phyloP scores from a whole-genome alignment of 2,113 vertebrate genomes.

The Micromys minutus region DNA sequence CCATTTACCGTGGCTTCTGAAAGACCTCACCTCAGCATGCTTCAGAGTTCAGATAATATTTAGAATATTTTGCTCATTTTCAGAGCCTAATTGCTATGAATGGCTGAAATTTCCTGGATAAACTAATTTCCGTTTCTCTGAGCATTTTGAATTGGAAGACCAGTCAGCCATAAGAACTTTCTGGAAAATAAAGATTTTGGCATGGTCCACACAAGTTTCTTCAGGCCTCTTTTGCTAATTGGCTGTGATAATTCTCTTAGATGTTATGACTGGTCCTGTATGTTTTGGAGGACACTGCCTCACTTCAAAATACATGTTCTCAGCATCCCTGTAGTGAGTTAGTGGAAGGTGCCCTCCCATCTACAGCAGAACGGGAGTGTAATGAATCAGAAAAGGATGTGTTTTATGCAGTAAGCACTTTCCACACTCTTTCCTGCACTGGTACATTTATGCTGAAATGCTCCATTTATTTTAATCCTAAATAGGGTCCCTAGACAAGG shows the following conservation, averaged over 20 bases:
- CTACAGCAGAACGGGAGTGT: slow-evolving; percentile 74
- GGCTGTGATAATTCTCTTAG: background rate
- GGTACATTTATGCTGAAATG: slow-evolving; percentile 81
- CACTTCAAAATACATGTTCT: slow-evolving; percentile 41
- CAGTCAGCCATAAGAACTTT: background rate
- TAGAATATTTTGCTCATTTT: background rate
- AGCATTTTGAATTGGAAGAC: background rate
- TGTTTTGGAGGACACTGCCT: background rate
- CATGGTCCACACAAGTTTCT: background rate
- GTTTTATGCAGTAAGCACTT: slow-evolving; percentile 81
- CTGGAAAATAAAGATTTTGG: background rate
- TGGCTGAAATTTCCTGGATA: background rate
- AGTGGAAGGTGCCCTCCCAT: slow-evolving; percentile 75
- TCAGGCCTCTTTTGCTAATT: background rate
- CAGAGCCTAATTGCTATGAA: background rate
- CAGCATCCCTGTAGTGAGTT: slow-evolving; percentile 66
- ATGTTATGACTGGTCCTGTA: background rate
- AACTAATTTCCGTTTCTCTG: background rate
- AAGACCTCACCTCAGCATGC: background rate
- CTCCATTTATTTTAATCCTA: slow-evolving; percentile 83
- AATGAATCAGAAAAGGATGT: slow-evolving; percentile 82
- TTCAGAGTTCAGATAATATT: background rate
- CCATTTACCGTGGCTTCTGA: background rate
- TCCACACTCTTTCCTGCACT: slow-evolving; percentile 73
- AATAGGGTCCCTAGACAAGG: slow-evolving; percentile 79